Conservation (phyloP, 2,888 invertebrate genomes). For the Rugalucina vietnamica region DNA sequence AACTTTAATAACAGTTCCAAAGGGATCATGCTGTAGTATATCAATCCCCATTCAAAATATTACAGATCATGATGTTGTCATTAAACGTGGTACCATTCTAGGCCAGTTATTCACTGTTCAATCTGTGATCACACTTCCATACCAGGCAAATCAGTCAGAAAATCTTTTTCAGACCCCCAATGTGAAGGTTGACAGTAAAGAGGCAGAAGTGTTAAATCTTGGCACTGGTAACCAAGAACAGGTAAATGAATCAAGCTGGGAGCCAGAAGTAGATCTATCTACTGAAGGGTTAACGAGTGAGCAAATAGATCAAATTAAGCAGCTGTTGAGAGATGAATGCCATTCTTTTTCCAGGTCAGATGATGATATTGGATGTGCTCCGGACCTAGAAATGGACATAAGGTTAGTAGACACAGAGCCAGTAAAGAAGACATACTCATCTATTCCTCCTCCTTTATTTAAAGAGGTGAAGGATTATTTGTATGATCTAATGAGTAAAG, state of each 20-base stretch:
- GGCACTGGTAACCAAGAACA: neutral
- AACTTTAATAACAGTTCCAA: neutral
- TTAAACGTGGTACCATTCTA: neutral
- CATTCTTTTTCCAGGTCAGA: slow-evolving; percentile 50
- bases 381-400: slow-evolving; percentile 52
- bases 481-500: slow-evolving; percentile 38
- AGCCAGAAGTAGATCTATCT: neutral
- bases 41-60: neutral
- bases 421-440: slow-evolving; percentile 49
- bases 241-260: neutral
- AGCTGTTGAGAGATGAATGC: slow-evolving; percentile 50
- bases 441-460: slow-evolving; percentile 55
- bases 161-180: neutral
- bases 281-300: slow-evolving; percentile 31
- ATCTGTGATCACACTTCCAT: slow-evolving; percentile 4
- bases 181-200: neutral
- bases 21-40: neutral
- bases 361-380: slow-evolving; percentile 53
- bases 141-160: neutral
- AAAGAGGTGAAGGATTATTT: slow-evolving; percentile 64
- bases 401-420: slow-evolving; percentile 44
- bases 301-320: slow-evolving; percentile 28
- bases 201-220: neutral
- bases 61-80: neutral
- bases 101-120: neutral